phyloP scores from a whole-genome alignment of 2,888 invertebrate genomes.

The Hanleya hanleyi region DNA sequence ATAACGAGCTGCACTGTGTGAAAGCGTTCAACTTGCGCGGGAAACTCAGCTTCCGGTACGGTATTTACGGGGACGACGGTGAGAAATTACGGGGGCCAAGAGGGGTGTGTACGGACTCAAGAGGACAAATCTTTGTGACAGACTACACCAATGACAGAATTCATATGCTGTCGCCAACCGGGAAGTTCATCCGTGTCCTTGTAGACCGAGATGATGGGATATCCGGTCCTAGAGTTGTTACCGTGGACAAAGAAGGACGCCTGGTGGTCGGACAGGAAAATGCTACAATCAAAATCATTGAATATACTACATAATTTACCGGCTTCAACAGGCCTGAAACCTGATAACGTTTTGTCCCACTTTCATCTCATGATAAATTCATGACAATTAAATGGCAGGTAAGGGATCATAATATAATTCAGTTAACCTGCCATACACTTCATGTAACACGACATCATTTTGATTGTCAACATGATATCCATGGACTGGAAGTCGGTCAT shows the following conservation, averaged over 20 bases:
- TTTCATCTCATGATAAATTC: too few relatives aligned
- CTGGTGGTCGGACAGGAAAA: neutral
- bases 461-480: too few relatives aligned
- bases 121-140: slow-evolving; percentile 30
- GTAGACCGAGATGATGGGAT: neutral
- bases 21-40: slow-evolving; percentile 26
- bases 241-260: neutral
- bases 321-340: too few relatives aligned
- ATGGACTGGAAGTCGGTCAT: too few relatives aligned
- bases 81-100: slow-evolving; percentile 19
- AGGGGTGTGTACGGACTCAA: slow-evolving; percentile 27
- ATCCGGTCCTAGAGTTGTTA: neutral
- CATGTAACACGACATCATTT: too few relatives aligned
- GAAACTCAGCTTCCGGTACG: slow-evolving; percentile 24
- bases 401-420: too few relatives aligned
- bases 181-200: slow-evolving; percentile 17
- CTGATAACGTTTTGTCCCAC: too few relatives aligned
- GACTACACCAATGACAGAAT: slow-evolving; percentile 25
- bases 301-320: neutral
- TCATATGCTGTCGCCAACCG: slow-evolving; percentile 20
- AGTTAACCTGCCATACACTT: too few relatives aligned
- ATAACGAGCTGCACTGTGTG: slow-evolving; percentile 22
- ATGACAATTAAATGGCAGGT: too few relatives aligned
- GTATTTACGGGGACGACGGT: slow-evolving; percentile 10
- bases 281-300: neutral